Evolutionary conservation across 2,888 invertebrate genomes (phyloP), one percentile per base, ranked within the genome.

Genomic region (Andrena bicolor): DNA sequence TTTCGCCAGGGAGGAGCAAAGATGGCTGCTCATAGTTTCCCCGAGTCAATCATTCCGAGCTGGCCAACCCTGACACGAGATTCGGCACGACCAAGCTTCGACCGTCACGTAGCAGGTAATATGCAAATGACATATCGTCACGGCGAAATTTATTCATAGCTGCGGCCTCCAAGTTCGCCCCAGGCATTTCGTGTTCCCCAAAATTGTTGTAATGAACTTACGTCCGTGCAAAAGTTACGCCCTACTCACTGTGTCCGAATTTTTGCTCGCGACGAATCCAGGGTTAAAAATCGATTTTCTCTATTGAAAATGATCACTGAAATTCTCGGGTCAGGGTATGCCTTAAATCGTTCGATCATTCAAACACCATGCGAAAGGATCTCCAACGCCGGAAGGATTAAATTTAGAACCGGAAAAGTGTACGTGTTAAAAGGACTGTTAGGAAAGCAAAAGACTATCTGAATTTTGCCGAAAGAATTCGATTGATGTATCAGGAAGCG

Each of bases 121-220:
- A 92, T 92, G 92, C 87, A 92, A 92, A 92, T 92, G 82, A 86
- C 78, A 76, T 81, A 84, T 87, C 87, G 86, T 72, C 83, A 84
- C 68, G 76, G 63, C 49, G 86, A 90, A 91, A 92, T 91, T 91
- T 92, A 92, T 92, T 92, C 92, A 92, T 92, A 88, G 83, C 84
- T 75, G 72, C 60, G 80, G 75, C 76, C 61, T 66, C 82, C 26
- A 77, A 83, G 74, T 89, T 86, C 83, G 77, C 69, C 75, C 65
- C 56, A 48, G 48, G 16, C 68, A 32, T 51, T 66, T 56, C 66
- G 35, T 72, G 51, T 28, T 41, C 30, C 78, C 74, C 82, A 64
- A 87, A 87, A 88, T 88, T 83, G 83, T 80, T 85, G 70, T 88
- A 88, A 88, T 80, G 84, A 88, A 88, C 85, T 88, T 88, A 83